Percentiles rank a stretch among this genome's conserved stretches.
These are phyloP conservation scores for Enteromius radiatus DNA, from an alignment of 2,797 vertebrate genomes.

Conservation along the genomic window DNA sequence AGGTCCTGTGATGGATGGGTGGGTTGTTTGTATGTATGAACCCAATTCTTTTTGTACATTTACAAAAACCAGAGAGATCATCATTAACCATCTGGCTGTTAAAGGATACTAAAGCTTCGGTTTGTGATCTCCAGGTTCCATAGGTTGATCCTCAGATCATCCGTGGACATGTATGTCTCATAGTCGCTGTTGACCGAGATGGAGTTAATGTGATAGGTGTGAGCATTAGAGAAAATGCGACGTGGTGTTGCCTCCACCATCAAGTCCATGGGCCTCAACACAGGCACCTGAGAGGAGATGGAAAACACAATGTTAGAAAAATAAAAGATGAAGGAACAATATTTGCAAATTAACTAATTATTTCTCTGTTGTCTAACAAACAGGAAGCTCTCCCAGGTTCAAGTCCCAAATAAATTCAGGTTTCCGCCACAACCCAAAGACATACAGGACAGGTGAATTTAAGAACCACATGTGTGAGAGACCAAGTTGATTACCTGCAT, in stretches of 20 bases:
- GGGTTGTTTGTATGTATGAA: too few species aligned
- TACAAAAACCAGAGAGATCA: not conserved
- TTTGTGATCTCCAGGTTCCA: conserved; percentile 93
- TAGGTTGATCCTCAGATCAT: conserved; percentile 88
- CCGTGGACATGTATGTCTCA: conserved; percentile 90
- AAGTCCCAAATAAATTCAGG: not conserved
- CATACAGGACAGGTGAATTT: not conserved
- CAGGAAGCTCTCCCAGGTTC: not conserved
- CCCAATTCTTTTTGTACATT: not conserved
- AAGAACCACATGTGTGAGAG: not conserved
- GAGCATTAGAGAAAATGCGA: conserved; percentile 86
- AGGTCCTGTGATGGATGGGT: not conserved
- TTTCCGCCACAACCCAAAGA: not conserved
- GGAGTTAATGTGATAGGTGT: conserved; percentile 92
- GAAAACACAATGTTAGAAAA: not conserved
- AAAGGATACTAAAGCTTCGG: conserved; percentile 92
- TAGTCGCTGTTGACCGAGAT: conserved; percentile 91
- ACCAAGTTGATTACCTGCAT: not conserved
- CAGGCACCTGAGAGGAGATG: conserved; percentile 78
- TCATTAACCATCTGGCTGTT: not conserved
- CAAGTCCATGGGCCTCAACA: conserved; percentile 88
- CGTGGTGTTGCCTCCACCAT: conserved; percentile 89
- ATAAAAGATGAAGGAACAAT: not conserved
- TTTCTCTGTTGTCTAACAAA: not conserved
- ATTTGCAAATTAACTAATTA: not conserved